phyloP scores from a whole-genome alignment of 2,113 vertebrate species.

The Canis aureus region DNA sequence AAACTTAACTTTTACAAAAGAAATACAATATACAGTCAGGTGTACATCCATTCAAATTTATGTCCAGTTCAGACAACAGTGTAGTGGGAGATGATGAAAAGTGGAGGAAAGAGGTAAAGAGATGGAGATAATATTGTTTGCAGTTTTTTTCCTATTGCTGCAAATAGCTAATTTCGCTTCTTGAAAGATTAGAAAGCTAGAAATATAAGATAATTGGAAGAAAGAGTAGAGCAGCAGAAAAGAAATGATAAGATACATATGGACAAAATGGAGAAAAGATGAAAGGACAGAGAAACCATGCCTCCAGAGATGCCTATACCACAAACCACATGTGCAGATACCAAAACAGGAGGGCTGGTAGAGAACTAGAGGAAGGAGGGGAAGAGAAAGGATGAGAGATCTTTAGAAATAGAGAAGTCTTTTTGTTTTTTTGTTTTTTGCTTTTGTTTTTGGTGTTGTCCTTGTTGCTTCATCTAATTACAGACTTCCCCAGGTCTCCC shows the following conservation, averaged over 20 bases:
- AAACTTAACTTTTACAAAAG: not conserved
- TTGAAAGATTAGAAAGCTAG: not conserved
- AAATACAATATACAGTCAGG: not conserved
- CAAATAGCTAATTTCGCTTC: not conserved
- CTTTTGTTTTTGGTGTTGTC: not conserved
- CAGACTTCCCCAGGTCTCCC: not conserved
- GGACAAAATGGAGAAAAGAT: not conserved
- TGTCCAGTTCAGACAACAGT: not conserved
- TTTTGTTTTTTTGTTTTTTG: not conserved
- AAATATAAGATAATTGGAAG: not conserved
- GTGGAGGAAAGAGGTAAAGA: not conserved
- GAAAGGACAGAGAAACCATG: not conserved
- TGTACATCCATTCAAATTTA: not conserved
- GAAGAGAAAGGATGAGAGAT: not conserved
- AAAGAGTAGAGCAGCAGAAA: not conserved
- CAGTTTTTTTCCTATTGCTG: not conserved
- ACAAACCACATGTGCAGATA: not conserved
- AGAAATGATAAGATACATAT: not conserved
- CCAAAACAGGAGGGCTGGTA: not conserved
- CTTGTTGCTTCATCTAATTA: not conserved
- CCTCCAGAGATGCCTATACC: not conserved
- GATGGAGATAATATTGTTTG: not conserved
- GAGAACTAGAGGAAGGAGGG: rapidly evolving
- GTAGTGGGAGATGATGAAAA: not conserved
- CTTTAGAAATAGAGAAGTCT: not conserved